Conservation (phyloP, 2,113 vertebrate species). For the Cygnus atratus region DNA sequence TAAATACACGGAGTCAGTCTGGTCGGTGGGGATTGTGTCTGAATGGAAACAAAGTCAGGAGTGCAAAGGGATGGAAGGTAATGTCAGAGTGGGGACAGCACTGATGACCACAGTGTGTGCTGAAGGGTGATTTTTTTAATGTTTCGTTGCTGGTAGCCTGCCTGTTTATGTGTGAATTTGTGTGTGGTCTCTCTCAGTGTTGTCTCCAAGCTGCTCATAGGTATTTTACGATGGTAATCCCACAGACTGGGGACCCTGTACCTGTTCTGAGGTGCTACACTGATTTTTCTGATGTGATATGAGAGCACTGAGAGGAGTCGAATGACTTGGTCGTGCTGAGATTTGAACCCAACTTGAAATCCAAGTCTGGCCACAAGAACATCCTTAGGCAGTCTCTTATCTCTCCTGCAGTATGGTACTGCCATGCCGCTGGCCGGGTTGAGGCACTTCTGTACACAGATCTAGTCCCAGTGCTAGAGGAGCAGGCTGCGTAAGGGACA, state of each 20-base stretch:
- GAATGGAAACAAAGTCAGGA: neutral
- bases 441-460: neutral
- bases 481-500: neutral
- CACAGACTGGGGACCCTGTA: neutral
- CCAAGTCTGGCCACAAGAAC: neutral
- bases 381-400: neutral
- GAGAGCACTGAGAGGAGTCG: neutral
- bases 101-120: neutral
- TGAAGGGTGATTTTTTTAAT: neutral
- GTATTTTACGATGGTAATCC: neutral
- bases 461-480: neutral
- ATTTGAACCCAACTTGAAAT: neutral
- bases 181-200: neutral
- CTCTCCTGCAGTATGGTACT: neutral
- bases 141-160: neutral
- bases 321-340: neutral
- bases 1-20: neutral
- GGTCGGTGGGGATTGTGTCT: neutral
- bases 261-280: neutral
- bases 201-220: neutral
- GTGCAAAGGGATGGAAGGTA: neutral
- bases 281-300: neutral
- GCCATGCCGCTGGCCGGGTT: neutral
- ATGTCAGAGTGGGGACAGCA: neutral
- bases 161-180: neutral